Percentiles rank a stretch among this genome's conserved stretches.
phyloP scores from a whole-genome alignment of 2,888 invertebrate genomes.

The Idaea aversata region DNA sequence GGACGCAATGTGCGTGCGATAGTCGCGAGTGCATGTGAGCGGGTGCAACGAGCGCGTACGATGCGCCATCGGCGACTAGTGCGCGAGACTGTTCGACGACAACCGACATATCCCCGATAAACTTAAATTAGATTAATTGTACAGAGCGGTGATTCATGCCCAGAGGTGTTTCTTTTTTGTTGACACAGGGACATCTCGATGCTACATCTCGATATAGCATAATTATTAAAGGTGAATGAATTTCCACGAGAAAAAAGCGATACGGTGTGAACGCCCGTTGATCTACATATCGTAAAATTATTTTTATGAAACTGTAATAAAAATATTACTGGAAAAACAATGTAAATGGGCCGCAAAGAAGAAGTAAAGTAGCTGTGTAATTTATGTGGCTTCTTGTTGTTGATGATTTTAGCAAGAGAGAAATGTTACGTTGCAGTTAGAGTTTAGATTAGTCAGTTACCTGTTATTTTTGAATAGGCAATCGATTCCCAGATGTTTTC shows the following conservation, averaged over 20 bases:
- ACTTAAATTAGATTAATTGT: conserved; percentile 80
- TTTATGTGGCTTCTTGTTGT: background rate
- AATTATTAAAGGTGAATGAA: conserved; percentile 58
- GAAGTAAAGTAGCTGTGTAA: conserved; percentile 1
- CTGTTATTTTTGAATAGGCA: conserved; percentile 23
- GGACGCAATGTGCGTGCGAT: conserved; percentile 2
- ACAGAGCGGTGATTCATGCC: conserved; percentile 72
- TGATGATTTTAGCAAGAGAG: background rate
- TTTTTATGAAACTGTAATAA: background rate
- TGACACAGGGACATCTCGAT: conserved; percentile 71
- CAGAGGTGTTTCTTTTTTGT: conserved; percentile 59
- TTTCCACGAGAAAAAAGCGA: conserved; percentile 22
- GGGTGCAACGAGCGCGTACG: conserved; percentile 47
- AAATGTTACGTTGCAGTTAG: background rate
- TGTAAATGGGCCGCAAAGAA: background rate
- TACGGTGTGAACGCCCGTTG: background rate
- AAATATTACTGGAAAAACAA: conserved; percentile 1
- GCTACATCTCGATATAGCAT: conserved; percentile 64
- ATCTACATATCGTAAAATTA: background rate
- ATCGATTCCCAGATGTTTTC: conserved; percentile 27
- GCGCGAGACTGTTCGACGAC: conserved; percentile 76
- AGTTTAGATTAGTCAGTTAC: conserved; percentile 16
- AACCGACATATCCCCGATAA: conserved; percentile 69
- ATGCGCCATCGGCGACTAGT: conserved; percentile 51
- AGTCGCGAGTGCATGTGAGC: conserved; percentile 32